Evolutionary conservation across 2,888 invertebrate genomes (phyloP).

Genomic region (Ephialtes manifestator): DNA sequence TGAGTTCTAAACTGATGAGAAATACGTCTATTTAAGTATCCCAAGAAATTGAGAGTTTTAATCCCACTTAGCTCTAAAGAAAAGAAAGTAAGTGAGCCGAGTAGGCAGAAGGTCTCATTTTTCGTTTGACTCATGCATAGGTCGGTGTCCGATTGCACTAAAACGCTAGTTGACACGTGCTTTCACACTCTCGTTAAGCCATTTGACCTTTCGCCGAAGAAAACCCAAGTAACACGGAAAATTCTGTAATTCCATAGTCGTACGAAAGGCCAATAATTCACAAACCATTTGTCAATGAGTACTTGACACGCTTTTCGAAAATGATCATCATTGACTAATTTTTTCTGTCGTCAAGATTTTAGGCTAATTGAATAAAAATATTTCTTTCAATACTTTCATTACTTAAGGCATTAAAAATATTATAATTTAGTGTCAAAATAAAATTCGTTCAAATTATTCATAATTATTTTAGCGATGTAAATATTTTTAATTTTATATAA

Average conservation of each 20-base stretch:
- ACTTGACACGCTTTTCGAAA: constrained; percentile 30
- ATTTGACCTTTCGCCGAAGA: constrained; percentile 68
- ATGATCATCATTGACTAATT: constrained; percentile 47
- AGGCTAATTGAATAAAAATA: background rate
- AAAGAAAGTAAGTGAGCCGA: constrained; percentile 45
- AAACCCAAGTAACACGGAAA: constrained; percentile 39
- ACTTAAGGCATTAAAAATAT: too few species aligned
- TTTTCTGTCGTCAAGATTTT: constrained; percentile 7
- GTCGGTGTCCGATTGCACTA: constrained; percentile 57
- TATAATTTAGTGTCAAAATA: too few species aligned
- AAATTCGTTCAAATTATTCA: too few species aligned
- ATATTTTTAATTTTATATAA: too few species aligned
- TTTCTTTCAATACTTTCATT: too few species aligned
- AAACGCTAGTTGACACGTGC: constrained; percentile 66
- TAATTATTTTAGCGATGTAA: too few species aligned
- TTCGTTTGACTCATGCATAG: constrained; percentile 52
- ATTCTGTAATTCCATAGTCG: constrained; percentile 9
- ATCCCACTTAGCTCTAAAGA: constrained; percentile 20
- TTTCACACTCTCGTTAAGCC: constrained; percentile 58
- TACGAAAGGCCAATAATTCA: constrained; percentile 38
- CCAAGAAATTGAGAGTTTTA: background rate
- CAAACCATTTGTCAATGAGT: constrained; percentile 46
- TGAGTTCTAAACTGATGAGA: too few species aligned
- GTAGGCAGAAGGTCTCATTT: constrained; percentile 19
- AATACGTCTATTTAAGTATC: too few species aligned